These are phyloP conservation scores for Entomobrya proxima DNA, from an alignment of 2,888 invertebrate species.

Conservation along the genomic window DNA sequence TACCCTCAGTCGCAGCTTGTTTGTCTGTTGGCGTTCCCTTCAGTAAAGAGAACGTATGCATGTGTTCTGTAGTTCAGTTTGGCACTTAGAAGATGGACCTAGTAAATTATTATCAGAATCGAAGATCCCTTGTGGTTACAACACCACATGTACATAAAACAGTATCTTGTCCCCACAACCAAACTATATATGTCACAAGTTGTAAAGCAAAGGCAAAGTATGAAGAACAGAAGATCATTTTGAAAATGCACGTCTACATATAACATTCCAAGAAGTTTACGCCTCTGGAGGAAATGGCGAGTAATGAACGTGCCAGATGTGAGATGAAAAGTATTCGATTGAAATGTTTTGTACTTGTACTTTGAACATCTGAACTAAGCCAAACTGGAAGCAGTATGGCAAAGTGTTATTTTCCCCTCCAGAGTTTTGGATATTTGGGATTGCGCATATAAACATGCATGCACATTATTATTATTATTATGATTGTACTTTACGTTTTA, in stretches of 20 bases:
- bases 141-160: slow-evolving; percentile 13
- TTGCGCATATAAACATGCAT: neutral
- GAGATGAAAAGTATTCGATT: slow-evolving; percentile 58
- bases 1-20: neutral
- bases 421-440: slow-evolving; percentile 48
- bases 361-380: slow-evolving; percentile 18
- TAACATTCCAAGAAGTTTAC: slow-evolving; percentile 38
- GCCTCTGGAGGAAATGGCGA: slow-evolving; percentile 26
- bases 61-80: neutral
- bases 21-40: no score
- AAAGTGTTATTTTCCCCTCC: slow-evolving; percentile 53
- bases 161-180: neutral
- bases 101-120: slow-evolving; percentile 31
- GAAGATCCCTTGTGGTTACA: slow-evolving; percentile 51
- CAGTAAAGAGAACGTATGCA: no score
- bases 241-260: neutral
- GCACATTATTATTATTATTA: neutral
- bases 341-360: slow-evolving; percentile 41
- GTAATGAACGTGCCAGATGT: slow-evolving; percentile 63
- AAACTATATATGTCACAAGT: neutral
- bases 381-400: no score
- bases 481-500: neutral
- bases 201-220: neutral
- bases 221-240: neutral
- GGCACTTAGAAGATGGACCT: slow-evolving; percentile 42